phyloP scores from a whole-genome alignment of 2,113 vertebrate genomes.

The Tenrec ecaudatus region DNA sequence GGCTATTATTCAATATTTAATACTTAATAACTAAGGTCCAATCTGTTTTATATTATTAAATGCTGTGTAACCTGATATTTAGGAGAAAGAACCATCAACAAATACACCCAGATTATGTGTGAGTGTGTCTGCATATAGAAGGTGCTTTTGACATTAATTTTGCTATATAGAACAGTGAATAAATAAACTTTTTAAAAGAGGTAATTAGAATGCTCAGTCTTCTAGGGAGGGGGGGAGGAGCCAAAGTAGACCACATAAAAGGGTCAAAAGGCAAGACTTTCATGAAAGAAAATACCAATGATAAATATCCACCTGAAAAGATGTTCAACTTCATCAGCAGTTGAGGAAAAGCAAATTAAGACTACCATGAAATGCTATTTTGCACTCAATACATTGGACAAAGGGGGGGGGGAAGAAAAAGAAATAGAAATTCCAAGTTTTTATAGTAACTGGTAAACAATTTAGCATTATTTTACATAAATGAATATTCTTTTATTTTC shows the following conservation, averaged over 20 bases:
- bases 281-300: neutral
- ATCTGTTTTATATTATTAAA: no score
- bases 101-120: no score
- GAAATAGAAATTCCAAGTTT: neutral
- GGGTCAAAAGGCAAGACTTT: neutral
- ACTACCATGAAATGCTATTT: neutral
- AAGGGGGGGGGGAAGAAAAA: neutral
- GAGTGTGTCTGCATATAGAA: no score
- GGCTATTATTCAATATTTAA: no score
- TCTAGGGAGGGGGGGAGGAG: no score
- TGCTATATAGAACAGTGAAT: no score
- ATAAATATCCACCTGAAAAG: neutral
- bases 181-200: no score
- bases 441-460: conserved; percentile 9
- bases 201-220: no score
- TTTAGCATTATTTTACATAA: neutral
- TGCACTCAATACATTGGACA: neutral
- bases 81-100: no score
- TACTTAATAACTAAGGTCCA: no score
- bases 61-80: no score
- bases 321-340: neutral
- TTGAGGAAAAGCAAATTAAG: conserved; percentile 21
- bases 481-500: neutral
- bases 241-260: neutral
- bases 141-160: no score